Evolutionary conservation across 2,797 vertebrate genomes (phyloP), one percentile per base, ranked within the genome.

Genomic region (Spinibarbus caldwelli): DNA sequence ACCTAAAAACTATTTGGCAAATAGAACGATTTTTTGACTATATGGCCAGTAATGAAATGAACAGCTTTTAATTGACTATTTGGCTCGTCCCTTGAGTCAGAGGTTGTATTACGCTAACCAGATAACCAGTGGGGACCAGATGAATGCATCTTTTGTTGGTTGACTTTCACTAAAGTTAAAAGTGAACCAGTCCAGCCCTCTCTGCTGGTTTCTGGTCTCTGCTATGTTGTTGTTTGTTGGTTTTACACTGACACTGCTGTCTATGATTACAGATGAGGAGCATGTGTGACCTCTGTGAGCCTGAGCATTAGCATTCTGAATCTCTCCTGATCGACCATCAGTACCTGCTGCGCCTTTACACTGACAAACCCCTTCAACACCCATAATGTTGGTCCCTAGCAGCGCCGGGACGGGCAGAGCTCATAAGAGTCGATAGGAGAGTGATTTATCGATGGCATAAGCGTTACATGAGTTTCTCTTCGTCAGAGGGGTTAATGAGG

Each of bases 401-500:
- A 64, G 29, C 0, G n/a, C 6, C 15, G 2, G 43, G 38, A 78
- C 4, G 10, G 15, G 6, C 38, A 5, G 73, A 19, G 49, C 45
- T 67, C 57, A 52, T 76, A 34, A 62, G 62, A 45, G 64, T 81
- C 66, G 26, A 81, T 81, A 29, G 17, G 70, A 43, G 41, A 84
- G 49, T 54, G 73, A 84, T 84, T 84, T 84, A 84, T 43, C 57
- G 82, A 78, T 26, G 43, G 19, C 5, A 7, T 59, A 68, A 45
- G 73, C 23, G 19, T 4, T 64, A 19, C 41, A 73, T 47, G 54
- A 43, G 85, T 67, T 89, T 80, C 86, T 82, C 52, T 87, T 89
- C 85, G 86, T 91, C 83, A 89, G 79, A 80, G 52, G 76, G 82
- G 87, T 89, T 92, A 92, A 89, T 91, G 84, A 86, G 72, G 43